phyloP scores from a whole-genome alignment of 2,797 vertebrate species.

The Malurus splendens region DNA sequence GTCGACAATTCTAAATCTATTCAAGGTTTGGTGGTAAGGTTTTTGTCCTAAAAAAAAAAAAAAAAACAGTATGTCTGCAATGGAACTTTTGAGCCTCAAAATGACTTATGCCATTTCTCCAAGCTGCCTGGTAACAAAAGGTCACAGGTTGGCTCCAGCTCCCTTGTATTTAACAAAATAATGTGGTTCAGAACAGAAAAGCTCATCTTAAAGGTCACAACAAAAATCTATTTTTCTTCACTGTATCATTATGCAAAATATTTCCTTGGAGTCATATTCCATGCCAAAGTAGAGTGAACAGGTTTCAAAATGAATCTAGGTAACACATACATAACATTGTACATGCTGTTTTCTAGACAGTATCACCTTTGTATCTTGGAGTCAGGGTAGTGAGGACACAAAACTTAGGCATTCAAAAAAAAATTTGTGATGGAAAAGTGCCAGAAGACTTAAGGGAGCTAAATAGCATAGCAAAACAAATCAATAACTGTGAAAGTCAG shows the following conservation, averaged over 20 bases:
- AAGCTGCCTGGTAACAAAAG: slow-evolving; percentile 61
- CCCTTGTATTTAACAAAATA: slow-evolving; percentile 59
- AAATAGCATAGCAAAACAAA: background rate
- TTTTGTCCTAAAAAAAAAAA: background rate
- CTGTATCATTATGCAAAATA: slow-evolving; percentile 51
- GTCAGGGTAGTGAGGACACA: fast-evolving
- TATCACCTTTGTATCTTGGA: background rate
- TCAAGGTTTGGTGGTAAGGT: fast-evolving
- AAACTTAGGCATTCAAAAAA: background rate
- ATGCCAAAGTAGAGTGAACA: background rate
- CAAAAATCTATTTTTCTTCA: slow-evolving; percentile 58
- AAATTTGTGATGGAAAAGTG: background rate
- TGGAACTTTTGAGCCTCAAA: slow-evolving; percentile 45
- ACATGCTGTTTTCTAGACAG: background rate
- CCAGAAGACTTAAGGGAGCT: background rate
- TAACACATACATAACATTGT: background rate
- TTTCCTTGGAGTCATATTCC: slow-evolving; percentile 44
- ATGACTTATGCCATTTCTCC: slow-evolving; percentile 58
- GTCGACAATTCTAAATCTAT: background rate
- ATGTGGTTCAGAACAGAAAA: slow-evolving; percentile 59
- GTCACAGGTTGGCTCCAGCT: slow-evolving; percentile 53
- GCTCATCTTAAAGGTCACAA: slow-evolving; percentile 69
- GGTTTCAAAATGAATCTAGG: background rate
- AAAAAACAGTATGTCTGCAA: background rate
- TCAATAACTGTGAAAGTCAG: background rate